A percentile compares a stretch with the other conserved stretches of the same genome.
These are phyloP conservation scores for Polyommatus iphigenia DNA, from an alignment of 2,888 invertebrate genomes.

Conservation along the genomic window DNA sequence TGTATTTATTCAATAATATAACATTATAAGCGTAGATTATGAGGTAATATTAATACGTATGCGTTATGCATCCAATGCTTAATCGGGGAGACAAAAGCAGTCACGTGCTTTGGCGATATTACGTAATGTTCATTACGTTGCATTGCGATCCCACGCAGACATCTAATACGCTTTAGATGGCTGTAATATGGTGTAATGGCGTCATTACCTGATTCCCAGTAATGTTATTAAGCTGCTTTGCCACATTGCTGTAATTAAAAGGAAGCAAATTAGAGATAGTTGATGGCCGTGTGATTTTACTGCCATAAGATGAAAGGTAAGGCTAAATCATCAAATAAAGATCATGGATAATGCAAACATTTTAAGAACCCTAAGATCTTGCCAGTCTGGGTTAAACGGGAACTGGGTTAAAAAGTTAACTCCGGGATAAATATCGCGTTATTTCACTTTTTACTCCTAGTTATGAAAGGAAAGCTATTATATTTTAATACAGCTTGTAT, in stretches of 20 bases:
- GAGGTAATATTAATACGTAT: neutral
- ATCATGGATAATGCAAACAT: too few species aligned
- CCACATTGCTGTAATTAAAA: neutral
- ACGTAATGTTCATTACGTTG: neutral
- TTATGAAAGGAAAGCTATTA: too few species aligned
- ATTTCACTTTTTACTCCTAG: too few species aligned
- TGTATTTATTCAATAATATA: too few species aligned
- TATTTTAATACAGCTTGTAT: too few species aligned
- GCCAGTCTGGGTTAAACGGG: too few species aligned
- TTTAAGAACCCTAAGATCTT: too few species aligned
- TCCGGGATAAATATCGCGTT: too few species aligned
- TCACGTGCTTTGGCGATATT: neutral
- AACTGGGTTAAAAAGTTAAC: too few species aligned
- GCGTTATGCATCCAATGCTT: neutral
- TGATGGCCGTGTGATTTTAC: neutral
- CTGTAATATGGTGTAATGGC: constrained; percentile 3
- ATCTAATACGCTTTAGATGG: neutral
- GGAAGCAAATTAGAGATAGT: neutral
- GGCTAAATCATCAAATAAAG: too few species aligned
- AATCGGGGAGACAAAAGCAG: neutral
- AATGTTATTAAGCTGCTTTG: neutral
- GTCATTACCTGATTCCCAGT: neutral
- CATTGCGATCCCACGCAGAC: constrained; percentile 2
- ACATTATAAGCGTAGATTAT: too few species aligned
- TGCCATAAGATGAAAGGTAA: too few species aligned